Conservation (phyloP, 2,797 vertebrate species). For the Eulemur rubriventer region DNA sequence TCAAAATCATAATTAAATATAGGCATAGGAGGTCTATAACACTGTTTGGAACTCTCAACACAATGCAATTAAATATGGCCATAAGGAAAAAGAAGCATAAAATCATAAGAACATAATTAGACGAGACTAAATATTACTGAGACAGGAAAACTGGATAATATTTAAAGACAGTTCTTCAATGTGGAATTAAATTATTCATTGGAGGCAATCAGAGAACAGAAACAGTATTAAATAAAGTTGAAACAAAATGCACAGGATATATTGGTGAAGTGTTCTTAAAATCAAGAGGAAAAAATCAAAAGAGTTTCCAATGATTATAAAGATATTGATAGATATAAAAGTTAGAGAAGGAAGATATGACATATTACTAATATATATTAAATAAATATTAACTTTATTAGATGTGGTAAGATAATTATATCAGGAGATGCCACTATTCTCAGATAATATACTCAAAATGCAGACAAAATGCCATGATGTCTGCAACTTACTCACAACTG, state of each 20-base stretch:
- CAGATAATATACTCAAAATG: background rate
- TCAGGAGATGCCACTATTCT: background rate
- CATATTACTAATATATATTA: background rate
- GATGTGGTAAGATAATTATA: background rate
- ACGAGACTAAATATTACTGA: background rate
- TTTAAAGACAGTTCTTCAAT: background rate
- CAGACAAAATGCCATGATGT: background rate
- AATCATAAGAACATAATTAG: background rate
- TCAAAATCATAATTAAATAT: slow-evolving; percentile 1
- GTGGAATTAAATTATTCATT: background rate
- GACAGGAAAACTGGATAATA: background rate
- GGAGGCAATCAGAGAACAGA: background rate
- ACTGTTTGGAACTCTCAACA: background rate
- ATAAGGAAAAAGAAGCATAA: background rate
- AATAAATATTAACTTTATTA: background rate
- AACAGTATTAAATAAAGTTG: background rate
- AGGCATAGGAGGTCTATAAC: background rate
- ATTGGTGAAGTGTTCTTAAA: background rate
- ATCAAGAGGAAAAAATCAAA: background rate
- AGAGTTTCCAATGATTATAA: slow-evolving; percentile 5
- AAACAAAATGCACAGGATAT: background rate
- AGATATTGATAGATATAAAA: background rate
- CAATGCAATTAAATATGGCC: background rate
- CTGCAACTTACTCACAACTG: background rate
- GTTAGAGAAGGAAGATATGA: background rate